These are phyloP conservation scores for Periophthalmus magnuspinnatus DNA, from an alignment of 2,797 vertebrate genomes.

Conservation along the genomic window DNA sequence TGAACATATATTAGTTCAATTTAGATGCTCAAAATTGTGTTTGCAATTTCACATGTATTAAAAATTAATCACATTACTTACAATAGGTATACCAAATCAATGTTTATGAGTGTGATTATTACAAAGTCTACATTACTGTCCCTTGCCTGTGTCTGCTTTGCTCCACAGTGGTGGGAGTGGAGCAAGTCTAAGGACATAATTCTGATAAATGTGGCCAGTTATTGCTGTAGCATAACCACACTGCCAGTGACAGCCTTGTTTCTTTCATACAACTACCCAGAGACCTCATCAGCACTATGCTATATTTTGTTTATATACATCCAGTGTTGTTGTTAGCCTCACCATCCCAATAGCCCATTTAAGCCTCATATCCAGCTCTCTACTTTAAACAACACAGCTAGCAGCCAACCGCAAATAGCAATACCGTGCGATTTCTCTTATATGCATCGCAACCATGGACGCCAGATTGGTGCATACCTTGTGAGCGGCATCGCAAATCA, in stretches of 20 bases:
- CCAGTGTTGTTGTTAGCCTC: conserved; percentile 2
- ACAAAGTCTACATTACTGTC: background rate
- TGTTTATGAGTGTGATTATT: background rate
- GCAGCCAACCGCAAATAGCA: conserved; percentile 25
- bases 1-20: background rate
- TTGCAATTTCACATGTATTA: no score
- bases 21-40: no score
- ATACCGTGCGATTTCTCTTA: conserved; percentile 55
- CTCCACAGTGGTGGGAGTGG: conserved; percentile 42
- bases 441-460: conserved; percentile 42
- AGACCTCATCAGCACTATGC: conserved; percentile 24
- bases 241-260: conserved; percentile 28
- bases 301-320: conserved; percentile 34
- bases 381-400: conserved; percentile 15
- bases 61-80: no score
- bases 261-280: conserved; percentile 28
- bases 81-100: background rate
- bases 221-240: conserved; percentile 41
- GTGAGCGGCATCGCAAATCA: conserved; percentile 79
- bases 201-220: conserved; percentile 49
- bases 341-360: conserved; percentile 17
- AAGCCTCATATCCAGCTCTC: conserved; percentile 18
- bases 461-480: conserved; percentile 71
- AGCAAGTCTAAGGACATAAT: conserved; percentile 45
- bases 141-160: conserved; percentile 19